Evolutionary conservation across 2,888 invertebrate species (phyloP).

Genomic region (Cataglyphis livida): DNA sequence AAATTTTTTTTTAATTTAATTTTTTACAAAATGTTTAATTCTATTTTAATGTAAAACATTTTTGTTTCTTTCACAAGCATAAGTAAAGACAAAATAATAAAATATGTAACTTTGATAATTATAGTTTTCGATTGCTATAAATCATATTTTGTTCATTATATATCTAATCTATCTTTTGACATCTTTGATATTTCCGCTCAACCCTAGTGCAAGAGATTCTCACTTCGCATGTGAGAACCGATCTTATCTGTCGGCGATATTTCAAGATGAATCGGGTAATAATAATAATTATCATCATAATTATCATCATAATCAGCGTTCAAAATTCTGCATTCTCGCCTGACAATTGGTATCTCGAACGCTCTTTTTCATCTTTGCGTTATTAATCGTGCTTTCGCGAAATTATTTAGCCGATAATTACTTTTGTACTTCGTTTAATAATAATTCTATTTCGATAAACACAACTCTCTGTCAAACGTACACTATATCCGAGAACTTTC

Average conservation of each 20-base stretch:
- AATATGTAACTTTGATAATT: background rate
- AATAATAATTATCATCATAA: constrained; percentile 55
- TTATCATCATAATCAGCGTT: constrained; percentile 22
- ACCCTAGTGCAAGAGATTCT: constrained; percentile 12
- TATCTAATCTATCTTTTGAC: constrained; percentile 33
- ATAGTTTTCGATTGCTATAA: constrained; percentile 60
- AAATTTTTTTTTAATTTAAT: background rate
- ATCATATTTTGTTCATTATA: constrained; percentile 46
- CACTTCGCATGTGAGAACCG: constrained; percentile 43
- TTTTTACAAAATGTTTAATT: background rate
- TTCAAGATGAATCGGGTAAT: constrained; percentile 24
- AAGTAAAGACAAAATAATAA: background rate
- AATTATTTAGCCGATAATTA: background rate
- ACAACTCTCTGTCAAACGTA: background rate
- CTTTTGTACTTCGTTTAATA: constrained; percentile 4
- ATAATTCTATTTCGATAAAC: background rate
- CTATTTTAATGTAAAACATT: background rate
- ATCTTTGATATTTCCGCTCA: constrained; percentile 51
- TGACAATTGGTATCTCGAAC: background rate
- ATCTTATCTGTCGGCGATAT: constrained; percentile 61
- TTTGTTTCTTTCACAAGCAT: background rate
- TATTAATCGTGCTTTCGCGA: background rate
- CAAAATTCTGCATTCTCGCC: constrained; percentile 19
- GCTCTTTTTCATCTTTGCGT: background rate
- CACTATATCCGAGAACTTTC: background rate